A percentile compares a stretch with the other conserved stretches of the same genome.
Conservation (phyloP, 2,113 vertebrate species). For the Acanthisitta chloris region DNA sequence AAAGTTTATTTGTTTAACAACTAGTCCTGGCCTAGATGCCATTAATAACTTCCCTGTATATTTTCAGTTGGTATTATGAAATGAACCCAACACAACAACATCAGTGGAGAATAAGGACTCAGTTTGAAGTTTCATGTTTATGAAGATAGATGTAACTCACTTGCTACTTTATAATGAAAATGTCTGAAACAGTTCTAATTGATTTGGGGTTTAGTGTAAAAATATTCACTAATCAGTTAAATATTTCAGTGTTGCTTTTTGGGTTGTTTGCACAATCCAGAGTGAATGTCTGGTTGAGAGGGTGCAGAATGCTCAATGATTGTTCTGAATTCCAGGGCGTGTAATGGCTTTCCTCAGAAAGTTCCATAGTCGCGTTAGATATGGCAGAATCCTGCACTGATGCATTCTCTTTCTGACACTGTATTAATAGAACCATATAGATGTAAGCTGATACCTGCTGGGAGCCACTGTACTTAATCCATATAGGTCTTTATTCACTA, state of each 20-base stretch:
- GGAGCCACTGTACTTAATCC: neutral
- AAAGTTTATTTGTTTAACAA: neutral
- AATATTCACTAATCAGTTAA: neutral
- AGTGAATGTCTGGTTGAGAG: neutral
- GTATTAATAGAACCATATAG: neutral
- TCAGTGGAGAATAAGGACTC: neutral
- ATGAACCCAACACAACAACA: neutral
- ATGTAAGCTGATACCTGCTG: neutral
- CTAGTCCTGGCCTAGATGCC: neutral
- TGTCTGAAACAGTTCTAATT: neutral
- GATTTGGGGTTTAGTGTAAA: neutral
- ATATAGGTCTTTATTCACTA: neutral
- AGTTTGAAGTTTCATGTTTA: neutral
- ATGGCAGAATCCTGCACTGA: neutral
- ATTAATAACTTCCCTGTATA: neutral
- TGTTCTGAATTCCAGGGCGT: neutral
- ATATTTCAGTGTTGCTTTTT: neutral
- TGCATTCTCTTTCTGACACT: neutral
- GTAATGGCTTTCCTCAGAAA: neutral
- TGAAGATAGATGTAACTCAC: neutral
- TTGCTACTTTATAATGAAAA: neutral
- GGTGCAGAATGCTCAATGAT: neutral
- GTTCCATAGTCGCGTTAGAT: neutral
- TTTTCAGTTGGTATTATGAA: neutral
- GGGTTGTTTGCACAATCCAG: neutral